Conservation (phyloP, 2,888 invertebrate species). For the Chrysotoxum bicinctum region DNA sequence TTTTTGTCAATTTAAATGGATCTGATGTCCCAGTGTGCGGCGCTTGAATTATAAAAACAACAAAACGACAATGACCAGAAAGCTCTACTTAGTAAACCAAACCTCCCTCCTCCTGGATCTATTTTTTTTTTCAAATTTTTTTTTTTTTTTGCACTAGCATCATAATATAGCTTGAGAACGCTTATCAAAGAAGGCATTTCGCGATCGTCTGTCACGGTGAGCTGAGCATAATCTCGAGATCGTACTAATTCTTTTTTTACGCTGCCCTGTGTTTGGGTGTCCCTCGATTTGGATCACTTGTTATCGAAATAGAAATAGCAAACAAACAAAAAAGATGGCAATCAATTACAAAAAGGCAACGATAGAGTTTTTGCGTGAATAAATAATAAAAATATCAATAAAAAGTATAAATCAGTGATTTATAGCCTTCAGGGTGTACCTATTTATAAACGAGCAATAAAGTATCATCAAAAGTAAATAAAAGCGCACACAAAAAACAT, state of each 20-base stretch:
- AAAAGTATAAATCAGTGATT: constrained; percentile 13
- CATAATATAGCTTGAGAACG: constrained; percentile 1
- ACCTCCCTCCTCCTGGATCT: constrained; percentile 3
- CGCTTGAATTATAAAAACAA: constrained; percentile 18
- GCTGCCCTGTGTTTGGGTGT: neutral
- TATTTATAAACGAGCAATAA: neutral
- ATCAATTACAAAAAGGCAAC: constrained; percentile 10
- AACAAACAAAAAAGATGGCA: constrained; percentile 32
- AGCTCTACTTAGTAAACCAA: constrained; percentile 22
- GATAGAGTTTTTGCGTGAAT: constrained; percentile 29
- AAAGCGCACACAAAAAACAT: constrained; percentile 2
- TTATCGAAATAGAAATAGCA: constrained; percentile 27
- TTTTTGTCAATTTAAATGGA: neutral
- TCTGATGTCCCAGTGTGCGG: neutral
- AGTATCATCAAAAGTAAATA: constrained; percentile 34
- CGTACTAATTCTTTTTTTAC: neutral
- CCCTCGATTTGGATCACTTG: constrained; percentile 34
- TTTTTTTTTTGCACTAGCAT: constrained; percentile 41
- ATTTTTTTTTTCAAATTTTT: constrained; percentile 8
- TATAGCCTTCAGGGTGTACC: constrained; percentile 12
- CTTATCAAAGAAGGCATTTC: constrained; percentile 41
- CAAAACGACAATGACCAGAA: constrained; percentile 31
- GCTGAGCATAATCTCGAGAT: constrained; percentile 31
- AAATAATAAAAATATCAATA: neutral
- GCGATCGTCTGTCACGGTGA: constrained; percentile 37